phyloP scores from a whole-genome alignment of 2,113 vertebrate genomes.

The Dolichallabes microphthalmus region DNA sequence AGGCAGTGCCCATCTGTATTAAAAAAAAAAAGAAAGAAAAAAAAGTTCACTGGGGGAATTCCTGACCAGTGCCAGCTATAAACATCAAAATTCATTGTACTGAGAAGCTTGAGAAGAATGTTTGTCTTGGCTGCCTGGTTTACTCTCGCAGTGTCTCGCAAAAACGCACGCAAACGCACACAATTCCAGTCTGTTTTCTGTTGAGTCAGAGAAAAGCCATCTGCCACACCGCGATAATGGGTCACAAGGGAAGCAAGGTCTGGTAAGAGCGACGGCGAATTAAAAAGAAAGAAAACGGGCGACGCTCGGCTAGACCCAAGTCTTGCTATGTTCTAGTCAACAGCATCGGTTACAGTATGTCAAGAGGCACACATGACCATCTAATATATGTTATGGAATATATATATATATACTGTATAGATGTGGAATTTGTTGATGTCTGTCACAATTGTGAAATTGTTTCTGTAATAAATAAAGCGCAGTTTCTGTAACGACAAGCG shows the following conservation, averaged over 20 bases:
- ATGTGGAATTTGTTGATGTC: not conserved
- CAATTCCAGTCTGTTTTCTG: slow-evolving; percentile 68
- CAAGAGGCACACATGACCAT: slow-evolving; percentile 9
- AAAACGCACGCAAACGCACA: slow-evolving; percentile 47
- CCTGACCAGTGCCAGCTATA: slow-evolving; percentile 54
- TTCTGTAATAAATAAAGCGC: slow-evolving; percentile 24
- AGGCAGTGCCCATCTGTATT: slow-evolving; percentile 22
- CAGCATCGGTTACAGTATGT: slow-evolving; percentile 1
- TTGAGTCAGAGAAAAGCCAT: slow-evolving; percentile 74
- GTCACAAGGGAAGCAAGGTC: slow-evolving; percentile 65
- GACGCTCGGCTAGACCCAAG: slow-evolving; percentile 55
- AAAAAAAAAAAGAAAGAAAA: not conserved
- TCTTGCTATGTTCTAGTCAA: slow-evolving; percentile 43
- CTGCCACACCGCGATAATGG: slow-evolving; percentile 75
- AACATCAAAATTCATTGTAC: slow-evolving; percentile 61
- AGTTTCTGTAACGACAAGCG: slow-evolving; percentile 18
- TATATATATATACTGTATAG: not conserved
- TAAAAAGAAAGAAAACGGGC: slow-evolving; percentile 64
- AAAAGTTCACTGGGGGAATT: slow-evolving; percentile 44
- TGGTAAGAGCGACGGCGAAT: slow-evolving; percentile 62
- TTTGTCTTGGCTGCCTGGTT: slow-evolving; percentile 62
- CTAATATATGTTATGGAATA: slow-evolving; percentile 30
- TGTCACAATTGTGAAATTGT: slow-evolving; percentile 1
- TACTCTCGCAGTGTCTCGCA: slow-evolving; percentile 23
- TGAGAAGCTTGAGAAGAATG: slow-evolving; percentile 56